phyloP scores from a whole-genome alignment of 2,888 invertebrate genomes.

The Gymnosoma rotundatum region DNA sequence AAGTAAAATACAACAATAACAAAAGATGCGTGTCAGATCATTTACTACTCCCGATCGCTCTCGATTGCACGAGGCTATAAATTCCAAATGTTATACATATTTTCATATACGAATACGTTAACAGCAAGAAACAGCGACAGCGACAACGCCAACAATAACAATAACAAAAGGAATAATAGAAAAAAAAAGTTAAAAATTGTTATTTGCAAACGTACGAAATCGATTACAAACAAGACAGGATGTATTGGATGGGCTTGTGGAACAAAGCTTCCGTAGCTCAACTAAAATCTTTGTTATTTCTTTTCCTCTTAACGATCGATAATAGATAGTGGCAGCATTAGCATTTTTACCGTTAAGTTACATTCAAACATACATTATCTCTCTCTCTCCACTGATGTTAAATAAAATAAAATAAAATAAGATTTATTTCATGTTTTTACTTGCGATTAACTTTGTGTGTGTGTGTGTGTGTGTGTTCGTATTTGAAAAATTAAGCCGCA shows the following conservation, averaged over 20 bases:
- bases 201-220: neutral
- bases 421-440: constrained; percentile 25
- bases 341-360: constrained; percentile 64
- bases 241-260: constrained; percentile 36
- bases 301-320: constrained; percentile 63
- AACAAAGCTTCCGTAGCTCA: constrained; percentile 67
- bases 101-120: constrained; percentile 30
- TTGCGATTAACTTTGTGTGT: too few relatives aligned
- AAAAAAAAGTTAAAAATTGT: too few relatives aligned
- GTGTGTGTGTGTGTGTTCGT: neutral
- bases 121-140: neutral
- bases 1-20: neutral
- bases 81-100: constrained; percentile 62
- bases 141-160: constrained; percentile 19
- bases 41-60: constrained; percentile 68
- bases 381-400: constrained; percentile 13
- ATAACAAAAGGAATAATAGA: too few relatives aligned
- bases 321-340: constrained; percentile 67
- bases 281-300: constrained; percentile 41
- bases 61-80: constrained; percentile 69
- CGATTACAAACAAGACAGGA: constrained; percentile 47
- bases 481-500: constrained; percentile 41
- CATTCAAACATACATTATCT: constrained; percentile 1
- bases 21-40: constrained; percentile 70
- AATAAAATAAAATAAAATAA: constrained; percentile 45